Evolutionary conservation across 2,797 vertebrate species (phyloP).

Genomic region (Champsocephalus esox): DNA sequence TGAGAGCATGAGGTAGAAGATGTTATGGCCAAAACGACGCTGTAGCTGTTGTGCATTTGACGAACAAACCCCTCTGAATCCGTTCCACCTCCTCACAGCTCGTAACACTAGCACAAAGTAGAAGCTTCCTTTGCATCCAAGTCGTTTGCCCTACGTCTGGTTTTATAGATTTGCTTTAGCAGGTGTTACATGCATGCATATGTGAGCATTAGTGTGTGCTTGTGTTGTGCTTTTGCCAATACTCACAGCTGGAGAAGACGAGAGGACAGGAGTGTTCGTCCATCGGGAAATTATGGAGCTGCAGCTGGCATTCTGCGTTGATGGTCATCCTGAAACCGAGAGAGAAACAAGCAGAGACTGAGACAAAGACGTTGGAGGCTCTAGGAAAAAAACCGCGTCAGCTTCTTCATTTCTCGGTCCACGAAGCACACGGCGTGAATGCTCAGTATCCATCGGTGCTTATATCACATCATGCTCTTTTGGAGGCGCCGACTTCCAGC

Average conservation of each 20-base stretch:
- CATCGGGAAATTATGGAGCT: conserved; percentile 97
- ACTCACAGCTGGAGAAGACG: conserved; percentile 97
- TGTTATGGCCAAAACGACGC: no score
- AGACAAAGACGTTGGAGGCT: conserved; percentile 31
- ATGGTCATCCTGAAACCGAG: conserved; percentile 90
- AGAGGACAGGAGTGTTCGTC: conserved; percentile 95
- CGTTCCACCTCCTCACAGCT: no score
- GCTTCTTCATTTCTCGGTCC: conserved; percentile 12
- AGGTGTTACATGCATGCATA: neutral
- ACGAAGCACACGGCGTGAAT: conserved; percentile 26
- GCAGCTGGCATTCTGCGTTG: conserved; percentile 94
- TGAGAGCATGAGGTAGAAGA: no score
- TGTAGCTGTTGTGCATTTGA: no score
- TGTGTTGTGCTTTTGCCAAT: conserved; percentile 34
- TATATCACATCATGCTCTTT: conserved; percentile 30
- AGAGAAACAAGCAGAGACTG: neutral
- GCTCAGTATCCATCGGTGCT: conserved; percentile 22
- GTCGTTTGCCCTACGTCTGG: neutral
- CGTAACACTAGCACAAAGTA: no score
- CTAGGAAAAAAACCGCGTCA: neutral
- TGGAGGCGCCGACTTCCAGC: conserved; percentile 18
- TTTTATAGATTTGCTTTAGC: neutral
- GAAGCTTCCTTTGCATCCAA: neutral
- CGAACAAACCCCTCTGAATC: no score
- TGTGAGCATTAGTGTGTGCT: neutral